Conservation (phyloP, 2,888 invertebrate genomes). For the Coremacera marginata region DNA sequence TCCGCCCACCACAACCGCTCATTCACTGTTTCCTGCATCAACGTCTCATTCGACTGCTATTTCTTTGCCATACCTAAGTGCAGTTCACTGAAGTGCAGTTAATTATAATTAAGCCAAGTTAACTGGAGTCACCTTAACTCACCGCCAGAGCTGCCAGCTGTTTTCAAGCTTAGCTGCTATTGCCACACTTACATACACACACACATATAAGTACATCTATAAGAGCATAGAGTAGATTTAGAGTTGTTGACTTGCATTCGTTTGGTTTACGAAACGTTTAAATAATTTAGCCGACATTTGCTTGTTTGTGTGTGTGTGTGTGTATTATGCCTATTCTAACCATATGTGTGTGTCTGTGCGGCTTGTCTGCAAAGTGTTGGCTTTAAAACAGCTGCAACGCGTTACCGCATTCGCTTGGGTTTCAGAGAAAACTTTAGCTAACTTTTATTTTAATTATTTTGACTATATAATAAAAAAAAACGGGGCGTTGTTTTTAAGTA, state of each 20-base stretch:
- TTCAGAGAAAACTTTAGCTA: constrained; percentile 7
- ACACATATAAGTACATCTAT: background rate
- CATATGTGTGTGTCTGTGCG: background rate
- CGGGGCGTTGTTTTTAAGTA: background rate
- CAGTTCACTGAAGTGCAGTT: constrained; percentile 60
- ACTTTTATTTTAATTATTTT: constrained; percentile 20
- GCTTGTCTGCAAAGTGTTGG: constrained; percentile 5
- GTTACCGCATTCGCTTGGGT: constrained; percentile 20
- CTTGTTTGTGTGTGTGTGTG: background rate
- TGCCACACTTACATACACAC: constrained; percentile 13
- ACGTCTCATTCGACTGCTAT: background rate
- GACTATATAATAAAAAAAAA: background rate
- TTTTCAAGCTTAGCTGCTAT: background rate
- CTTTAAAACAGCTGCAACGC: constrained; percentile 24
- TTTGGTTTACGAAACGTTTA: constrained; percentile 50
- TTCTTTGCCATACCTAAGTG: constrained; percentile 9
- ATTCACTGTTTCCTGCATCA: background rate
- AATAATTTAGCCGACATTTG: constrained; percentile 47
- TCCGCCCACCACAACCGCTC: background rate
- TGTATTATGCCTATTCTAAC: background rate
- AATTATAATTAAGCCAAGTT: constrained; percentile 67
- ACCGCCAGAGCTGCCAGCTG: constrained; percentile 21
- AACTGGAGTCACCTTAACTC: constrained; percentile 59
- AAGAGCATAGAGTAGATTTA: constrained; percentile 47
- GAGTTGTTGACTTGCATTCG: constrained; percentile 53